Base-by-base conservation (phyloP, 37 sponge, comb jelly and placozoan species). In the Aplysina aerophoba region DNA sequence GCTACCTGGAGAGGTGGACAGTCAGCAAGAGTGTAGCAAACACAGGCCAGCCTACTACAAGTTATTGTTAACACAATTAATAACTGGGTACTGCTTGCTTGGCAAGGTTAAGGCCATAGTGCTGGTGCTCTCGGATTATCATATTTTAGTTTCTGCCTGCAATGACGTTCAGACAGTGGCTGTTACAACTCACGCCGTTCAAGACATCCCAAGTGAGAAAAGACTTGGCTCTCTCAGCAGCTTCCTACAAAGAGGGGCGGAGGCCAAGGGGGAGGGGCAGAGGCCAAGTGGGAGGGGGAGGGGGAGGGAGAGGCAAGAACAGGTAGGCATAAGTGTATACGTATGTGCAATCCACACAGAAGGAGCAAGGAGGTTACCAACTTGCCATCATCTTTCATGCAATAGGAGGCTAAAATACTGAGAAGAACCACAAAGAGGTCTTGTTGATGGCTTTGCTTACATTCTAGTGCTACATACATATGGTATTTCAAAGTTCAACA, bases 201-300 rank as follows among this genome's bases (percentile, higher is more conserved):
- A 90, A 61, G 0, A 98, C 99, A 79, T 98, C 99, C 99, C 99
- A 98, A 37, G 84, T 77, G 21, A 98, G 88, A 94, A 98, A 96
- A 53, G 84, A 80, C 39, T 84, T 83, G 1, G 91, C 95, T 37
- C 66, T 74, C 54, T 94, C 92, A 21, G 85, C 93, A 59, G 97
- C 95, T 63, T 97, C 96, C 96, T 95, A 65, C 0, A 55, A 44
- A 87, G 30, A 87, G 61, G 74, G 62, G 27, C 61, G 56, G 44
- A 21, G 41, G 1, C 34, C 17, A 57, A 54, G 59, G 53, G 72
- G 50, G 84, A 71, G 62, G 38, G 62, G 31, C 37, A 59, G 62
- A 30, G 81, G 55, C 5, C 16, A 21, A 53, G 16, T n/a, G n/a
- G 19, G 25, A 30, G 53, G 22, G 53, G 15, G 73, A 21, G 37